These are phyloP conservation scores for Platyura marginata DNA, from an alignment of 1,140 invertebrate species.

Conservation along the genomic window DNA sequence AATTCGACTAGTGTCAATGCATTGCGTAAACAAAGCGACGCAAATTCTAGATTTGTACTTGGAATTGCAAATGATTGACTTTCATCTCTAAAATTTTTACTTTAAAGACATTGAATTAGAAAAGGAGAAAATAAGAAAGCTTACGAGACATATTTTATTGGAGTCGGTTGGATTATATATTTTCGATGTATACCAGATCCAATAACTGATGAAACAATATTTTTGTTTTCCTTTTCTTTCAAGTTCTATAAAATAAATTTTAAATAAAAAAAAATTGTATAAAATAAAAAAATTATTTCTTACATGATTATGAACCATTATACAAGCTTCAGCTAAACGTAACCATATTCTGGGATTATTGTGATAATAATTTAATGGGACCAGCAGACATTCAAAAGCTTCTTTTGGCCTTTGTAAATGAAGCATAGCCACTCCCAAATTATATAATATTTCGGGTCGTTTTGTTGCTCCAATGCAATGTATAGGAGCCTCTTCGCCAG, in stretches of 20 bases:
- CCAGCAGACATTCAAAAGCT: constrained; percentile 84
- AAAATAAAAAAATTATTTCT: constrained; percentile 6
- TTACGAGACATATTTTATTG: constrained; percentile 29
- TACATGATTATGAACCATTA: constrained; percentile 47
- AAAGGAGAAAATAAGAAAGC: neutral
- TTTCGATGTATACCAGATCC: constrained; percentile 42
- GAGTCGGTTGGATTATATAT: constrained; percentile 36
- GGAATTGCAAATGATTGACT: constrained; percentile 64
- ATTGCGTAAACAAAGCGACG: constrained; percentile 70
- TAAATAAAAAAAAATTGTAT: constrained; percentile 1
- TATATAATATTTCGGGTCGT: constrained; percentile 73
- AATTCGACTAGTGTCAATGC: constrained; percentile 37
- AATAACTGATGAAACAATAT: constrained; percentile 40
- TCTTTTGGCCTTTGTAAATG: constrained; percentile 58
- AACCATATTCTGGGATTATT: constrained; percentile 83
- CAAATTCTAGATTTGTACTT: constrained; percentile 77
- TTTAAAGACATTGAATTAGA: neutral
- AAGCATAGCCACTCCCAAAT: constrained; percentile 72
- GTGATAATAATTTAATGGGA: constrained; percentile 67
- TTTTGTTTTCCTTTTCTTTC: constrained; percentile 31
- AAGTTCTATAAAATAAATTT: constrained; percentile 34
- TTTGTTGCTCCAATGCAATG: constrained; percentile 29
- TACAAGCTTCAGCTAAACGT: constrained; percentile 82
- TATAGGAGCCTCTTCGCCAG: constrained; percentile 11
- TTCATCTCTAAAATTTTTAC: constrained; percentile 23